phyloP scores from a whole-genome alignment of 2,888 invertebrate genomes.

The Mythimna ferrago region DNA sequence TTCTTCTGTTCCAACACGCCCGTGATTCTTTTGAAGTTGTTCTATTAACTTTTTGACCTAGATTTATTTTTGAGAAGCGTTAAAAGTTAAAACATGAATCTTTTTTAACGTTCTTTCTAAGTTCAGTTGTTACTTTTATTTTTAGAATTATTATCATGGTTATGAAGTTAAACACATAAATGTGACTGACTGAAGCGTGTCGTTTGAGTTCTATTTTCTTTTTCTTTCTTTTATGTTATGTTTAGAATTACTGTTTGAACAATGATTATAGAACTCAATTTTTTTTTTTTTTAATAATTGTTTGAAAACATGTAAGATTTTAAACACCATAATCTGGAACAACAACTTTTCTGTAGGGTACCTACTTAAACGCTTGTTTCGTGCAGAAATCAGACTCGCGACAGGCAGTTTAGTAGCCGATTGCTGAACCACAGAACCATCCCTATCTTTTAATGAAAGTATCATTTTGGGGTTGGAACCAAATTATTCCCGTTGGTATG shows the following conservation, averaged over 20 bases:
- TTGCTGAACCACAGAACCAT: too few relatives aligned
- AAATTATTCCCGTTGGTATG: too few relatives aligned
- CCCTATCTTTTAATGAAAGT: too few relatives aligned
- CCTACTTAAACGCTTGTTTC: too few relatives aligned
- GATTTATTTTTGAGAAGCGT: slow-evolving; percentile 48
- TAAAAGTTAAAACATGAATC: slow-evolving; percentile 35
- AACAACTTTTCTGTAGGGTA: too few relatives aligned
- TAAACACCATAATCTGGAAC: too few relatives aligned
- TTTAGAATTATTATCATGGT: background rate
- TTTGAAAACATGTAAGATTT: too few relatives aligned
- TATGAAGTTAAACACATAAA: slow-evolving; percentile 6
- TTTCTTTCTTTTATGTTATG: background rate
- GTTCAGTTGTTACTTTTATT: slow-evolving; percentile 25
- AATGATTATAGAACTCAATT: background rate
- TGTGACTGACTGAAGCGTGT: background rate
- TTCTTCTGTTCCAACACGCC: slow-evolving; percentile 48
- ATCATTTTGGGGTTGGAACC: too few relatives aligned
- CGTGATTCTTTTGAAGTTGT: slow-evolving; percentile 52
- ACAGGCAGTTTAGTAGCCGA: too few relatives aligned
- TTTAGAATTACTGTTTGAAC: too few relatives aligned
- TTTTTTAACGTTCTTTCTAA: slow-evolving; percentile 27
- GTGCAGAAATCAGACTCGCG: too few relatives aligned
- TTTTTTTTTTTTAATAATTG: too few relatives aligned
- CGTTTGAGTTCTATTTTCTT: background rate
- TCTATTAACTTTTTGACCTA: slow-evolving; percentile 44